Evolutionary conservation across 1,140 invertebrate genomes (phyloP).

Genomic region (Panonychus citri): DNA sequence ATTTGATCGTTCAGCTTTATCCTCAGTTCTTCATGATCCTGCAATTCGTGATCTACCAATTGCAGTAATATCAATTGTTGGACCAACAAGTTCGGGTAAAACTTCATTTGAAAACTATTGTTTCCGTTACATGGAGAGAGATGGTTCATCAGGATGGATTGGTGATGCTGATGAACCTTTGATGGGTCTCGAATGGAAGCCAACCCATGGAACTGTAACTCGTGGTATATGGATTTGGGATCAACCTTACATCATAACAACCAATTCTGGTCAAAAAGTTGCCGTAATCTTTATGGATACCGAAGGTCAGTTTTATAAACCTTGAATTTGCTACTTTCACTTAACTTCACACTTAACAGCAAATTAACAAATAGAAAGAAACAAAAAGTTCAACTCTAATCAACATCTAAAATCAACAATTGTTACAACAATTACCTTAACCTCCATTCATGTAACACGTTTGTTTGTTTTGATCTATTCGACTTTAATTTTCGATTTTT

Average conservation of each 20-base stretch:
- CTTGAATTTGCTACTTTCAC: too few relatives aligned
- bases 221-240: conserved; percentile 70
- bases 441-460: too few relatives aligned
- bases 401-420: too few relatives aligned
- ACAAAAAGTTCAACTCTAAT: too few relatives aligned
- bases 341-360: too few relatives aligned
- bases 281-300: conserved; percentile 73
- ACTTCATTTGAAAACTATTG: neutral
- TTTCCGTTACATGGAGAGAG: neutral
- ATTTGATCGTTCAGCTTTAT: neutral
- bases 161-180: neutral
- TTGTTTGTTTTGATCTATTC: too few relatives aligned
- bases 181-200: neutral
- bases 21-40: neutral
- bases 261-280: conserved; percentile 23
- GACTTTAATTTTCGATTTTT: too few relatives aligned
- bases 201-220: neutral
- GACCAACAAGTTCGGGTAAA: neutral
- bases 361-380: too few relatives aligned
- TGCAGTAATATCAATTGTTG: neutral
- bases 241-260: conserved; percentile 43
- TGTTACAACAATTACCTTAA: too few relatives aligned
- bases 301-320: conserved; percentile 60
- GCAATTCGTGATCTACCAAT: neutral
- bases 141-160: neutral